These are phyloP conservation scores for Mustela lutreola DNA, from an alignment of 2,113 vertebrate species.

Conservation along the genomic window DNA sequence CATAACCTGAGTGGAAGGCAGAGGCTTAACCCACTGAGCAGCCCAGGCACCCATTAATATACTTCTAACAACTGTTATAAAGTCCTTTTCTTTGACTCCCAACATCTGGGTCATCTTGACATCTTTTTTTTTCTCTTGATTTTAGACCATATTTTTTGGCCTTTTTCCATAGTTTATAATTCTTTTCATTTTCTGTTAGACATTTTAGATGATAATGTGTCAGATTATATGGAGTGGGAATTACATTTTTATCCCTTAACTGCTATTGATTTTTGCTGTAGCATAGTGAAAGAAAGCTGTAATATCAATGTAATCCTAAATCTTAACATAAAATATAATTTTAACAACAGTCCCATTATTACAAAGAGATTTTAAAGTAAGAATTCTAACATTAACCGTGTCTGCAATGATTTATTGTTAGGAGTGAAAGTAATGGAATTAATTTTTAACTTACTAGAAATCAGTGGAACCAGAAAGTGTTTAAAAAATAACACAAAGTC, in stretches of 20 bases:
- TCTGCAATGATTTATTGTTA: neutral
- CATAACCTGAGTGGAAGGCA: too few relatives aligned
- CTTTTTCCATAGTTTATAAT: neutral
- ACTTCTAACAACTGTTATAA: neutral
- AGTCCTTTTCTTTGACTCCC: neutral
- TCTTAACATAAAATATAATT: neutral
- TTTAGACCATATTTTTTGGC: neutral
- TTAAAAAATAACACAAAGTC: neutral
- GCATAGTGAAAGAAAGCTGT: neutral
- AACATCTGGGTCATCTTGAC: neutral
- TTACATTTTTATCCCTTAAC: neutral
- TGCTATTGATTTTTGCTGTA: neutral
- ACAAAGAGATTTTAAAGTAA: neutral
- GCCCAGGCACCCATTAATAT: neutral
- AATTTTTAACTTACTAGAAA: neutral
- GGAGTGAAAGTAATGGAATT: neutral
- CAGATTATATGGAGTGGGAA: neutral
- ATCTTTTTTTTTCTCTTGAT: neutral
- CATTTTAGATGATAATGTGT: neutral
- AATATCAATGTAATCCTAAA: neutral
- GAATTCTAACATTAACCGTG: neutral
- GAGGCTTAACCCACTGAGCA: too few relatives aligned
- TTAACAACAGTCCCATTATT: neutral
- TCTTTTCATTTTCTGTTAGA: neutral
- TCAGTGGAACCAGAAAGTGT: neutral